These are phyloP conservation scores for Podarcis siculus DNA, from an alignment of 2,797 vertebrate genomes.

Conservation along the genomic window DNA sequence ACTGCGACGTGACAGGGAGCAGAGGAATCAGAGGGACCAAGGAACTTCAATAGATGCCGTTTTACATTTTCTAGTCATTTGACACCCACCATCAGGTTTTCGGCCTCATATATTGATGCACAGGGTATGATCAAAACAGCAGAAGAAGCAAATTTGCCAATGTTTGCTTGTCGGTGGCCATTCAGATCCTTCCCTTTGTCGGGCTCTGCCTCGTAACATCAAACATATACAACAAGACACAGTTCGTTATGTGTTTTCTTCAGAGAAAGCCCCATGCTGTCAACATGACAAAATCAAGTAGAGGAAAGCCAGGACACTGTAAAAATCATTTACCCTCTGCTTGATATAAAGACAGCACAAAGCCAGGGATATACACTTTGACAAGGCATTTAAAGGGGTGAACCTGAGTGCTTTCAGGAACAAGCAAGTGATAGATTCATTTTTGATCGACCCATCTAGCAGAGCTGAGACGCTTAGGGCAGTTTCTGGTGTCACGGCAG, in stretches of 20 bases:
- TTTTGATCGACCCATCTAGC: slow-evolving; percentile 32
- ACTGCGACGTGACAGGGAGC: background rate
- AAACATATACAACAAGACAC: slow-evolving; percentile 66
- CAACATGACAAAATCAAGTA: slow-evolving; percentile 73
- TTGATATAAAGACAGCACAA: slow-evolving; percentile 55
- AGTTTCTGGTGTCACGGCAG: background rate
- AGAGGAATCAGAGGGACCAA: background rate
- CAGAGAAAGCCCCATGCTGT: slow-evolving; percentile 57
- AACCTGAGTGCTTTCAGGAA: slow-evolving; percentile 43
- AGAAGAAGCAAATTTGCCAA: slow-evolving; percentile 31
- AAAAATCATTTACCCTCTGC: slow-evolving; percentile 67
- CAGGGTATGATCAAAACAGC: slow-evolving; percentile 42
- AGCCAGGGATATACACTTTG: slow-evolving; percentile 57
- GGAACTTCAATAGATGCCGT: slow-evolving; percentile 39
- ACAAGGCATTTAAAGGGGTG: slow-evolving; percentile 64
- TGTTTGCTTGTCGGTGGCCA: background rate
- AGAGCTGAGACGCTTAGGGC: background rate
- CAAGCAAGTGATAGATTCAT: slow-evolving; percentile 28
- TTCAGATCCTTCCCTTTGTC: slow-evolving; percentile 40
- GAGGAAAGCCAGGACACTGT: slow-evolving; percentile 52
- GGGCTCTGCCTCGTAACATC: slow-evolving; percentile 56
- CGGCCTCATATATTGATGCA: background rate
- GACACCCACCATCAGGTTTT: background rate
- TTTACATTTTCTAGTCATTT: slow-evolving; percentile 26
- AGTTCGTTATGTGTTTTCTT: slow-evolving; percentile 64